Evolutionary conservation across 2,797 vertebrate species (phyloP).

Genomic region (Melanotaenia boesemani): DNA sequence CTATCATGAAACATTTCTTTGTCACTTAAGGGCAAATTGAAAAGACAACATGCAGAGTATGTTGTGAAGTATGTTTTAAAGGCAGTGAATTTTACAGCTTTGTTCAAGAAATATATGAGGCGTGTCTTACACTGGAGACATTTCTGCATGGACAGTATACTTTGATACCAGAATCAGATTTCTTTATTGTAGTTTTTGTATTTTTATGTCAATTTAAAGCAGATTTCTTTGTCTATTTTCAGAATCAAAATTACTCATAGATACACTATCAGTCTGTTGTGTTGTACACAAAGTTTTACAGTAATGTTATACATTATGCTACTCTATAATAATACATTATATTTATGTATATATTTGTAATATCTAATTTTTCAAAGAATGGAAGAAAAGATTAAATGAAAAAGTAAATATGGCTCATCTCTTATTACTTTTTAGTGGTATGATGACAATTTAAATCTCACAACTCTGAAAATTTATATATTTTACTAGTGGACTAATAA

Average conservation of each 20-base stretch:
- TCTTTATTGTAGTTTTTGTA: conserved; percentile 14
- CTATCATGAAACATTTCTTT: conserved; percentile 23
- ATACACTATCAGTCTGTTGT: conserved; percentile 51
- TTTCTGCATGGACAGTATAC: conserved; percentile 32
- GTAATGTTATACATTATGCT: conserved; percentile 78
- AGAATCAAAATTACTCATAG: conserved; percentile 14
- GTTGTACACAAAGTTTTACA: conserved; percentile 68
- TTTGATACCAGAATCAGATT: conserved; percentile 42
- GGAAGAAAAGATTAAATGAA: conserved; percentile 34
- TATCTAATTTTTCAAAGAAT: conserved; percentile 63
- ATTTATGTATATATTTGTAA: conserved; percentile 63
- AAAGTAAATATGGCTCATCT: conserved; percentile 24
- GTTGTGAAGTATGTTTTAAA: conserved; percentile 1
- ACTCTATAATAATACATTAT: conserved; percentile 67
- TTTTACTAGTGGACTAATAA: not conserved
- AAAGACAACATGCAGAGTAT: conserved; percentile 17
- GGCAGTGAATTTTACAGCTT: conserved; percentile 15
- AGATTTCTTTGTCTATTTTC: conserved; percentile 14
- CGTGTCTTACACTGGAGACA: conserved; percentile 79
- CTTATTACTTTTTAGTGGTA: conserved; percentile 7
- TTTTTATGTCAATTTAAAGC: conserved; percentile 16
- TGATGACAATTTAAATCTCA: not conserved
- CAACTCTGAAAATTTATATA: too few species aligned
- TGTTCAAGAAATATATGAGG: conserved; percentile 11
- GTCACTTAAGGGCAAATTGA: conserved; percentile 24